These are phyloP conservation scores for Allobates femoralis DNA, from an alignment of 2,797 vertebrate genomes.

Conservation along the genomic window DNA sequence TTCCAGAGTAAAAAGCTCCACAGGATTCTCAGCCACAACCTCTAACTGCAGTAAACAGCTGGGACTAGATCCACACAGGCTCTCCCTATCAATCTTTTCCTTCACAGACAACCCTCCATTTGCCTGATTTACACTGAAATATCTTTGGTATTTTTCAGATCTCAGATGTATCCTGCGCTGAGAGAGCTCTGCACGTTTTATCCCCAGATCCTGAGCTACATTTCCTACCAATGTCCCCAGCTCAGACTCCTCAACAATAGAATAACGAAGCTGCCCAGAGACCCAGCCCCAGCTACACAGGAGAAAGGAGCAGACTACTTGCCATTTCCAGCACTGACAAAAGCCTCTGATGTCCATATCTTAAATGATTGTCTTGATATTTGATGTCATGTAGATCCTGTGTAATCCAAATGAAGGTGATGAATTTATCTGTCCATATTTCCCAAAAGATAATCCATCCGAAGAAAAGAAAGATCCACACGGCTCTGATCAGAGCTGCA, in stretches of 20 bases:
- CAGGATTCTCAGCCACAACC: constrained; percentile 69
- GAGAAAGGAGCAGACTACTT: no score
- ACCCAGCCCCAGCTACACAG: no score
- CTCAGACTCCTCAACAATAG: constrained; percentile 82
- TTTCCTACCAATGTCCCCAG: constrained; percentile 78
- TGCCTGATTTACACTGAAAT: constrained; percentile 70
- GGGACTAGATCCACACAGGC: constrained; percentile 68
- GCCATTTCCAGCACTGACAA: no score
- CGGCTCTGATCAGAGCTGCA: no score
- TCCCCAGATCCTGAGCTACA: constrained; percentile 72
- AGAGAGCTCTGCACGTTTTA: constrained; percentile 65
- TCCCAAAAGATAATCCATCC: no score
- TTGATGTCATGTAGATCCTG: no score
- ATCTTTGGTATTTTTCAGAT: constrained; percentile 69
- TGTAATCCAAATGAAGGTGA: no score
- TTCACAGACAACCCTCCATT: constrained; percentile 70
- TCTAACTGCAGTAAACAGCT: constrained; percentile 71
- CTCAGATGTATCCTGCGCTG: constrained; percentile 69
- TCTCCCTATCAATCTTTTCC: constrained; percentile 70
- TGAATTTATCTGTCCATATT: no score
- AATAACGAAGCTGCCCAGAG: constrained; percentile 88
- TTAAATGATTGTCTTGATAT: no score
- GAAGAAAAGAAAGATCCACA: no score
- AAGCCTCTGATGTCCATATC: no score
- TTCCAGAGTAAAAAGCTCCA: constrained; percentile 70